Conservation (phyloP, 1,140 invertebrate species). For the Conus betulinus region DNA sequence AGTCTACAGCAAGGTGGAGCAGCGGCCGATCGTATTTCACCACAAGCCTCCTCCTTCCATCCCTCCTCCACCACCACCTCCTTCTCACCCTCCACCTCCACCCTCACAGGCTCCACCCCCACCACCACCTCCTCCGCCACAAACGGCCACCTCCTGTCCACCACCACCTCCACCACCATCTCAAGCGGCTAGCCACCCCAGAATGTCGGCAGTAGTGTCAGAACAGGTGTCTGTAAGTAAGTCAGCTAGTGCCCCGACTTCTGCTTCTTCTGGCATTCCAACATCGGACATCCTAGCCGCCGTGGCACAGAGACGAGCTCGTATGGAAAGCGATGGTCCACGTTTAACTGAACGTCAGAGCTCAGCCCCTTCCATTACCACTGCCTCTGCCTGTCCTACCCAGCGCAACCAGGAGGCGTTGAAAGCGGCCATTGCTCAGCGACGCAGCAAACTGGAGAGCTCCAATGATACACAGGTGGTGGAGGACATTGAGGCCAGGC, state of each 20-base stretch:
- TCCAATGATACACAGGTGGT: conserved; percentile 58
- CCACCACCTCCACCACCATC: conserved; percentile 49
- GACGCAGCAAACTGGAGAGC: conserved; percentile 57
- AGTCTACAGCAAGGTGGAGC: too few relatives aligned
- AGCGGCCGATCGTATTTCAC: neutral
- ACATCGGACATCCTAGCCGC: conserved; percentile 61
- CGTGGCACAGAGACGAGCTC: conserved; percentile 55
- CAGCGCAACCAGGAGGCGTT: conserved; percentile 63
- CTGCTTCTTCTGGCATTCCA: conserved; percentile 18
- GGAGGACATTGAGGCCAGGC: conserved; percentile 64
- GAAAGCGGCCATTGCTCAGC: conserved; percentile 65
- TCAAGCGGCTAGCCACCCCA: conserved; percentile 27
- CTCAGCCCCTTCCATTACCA: conserved; percentile 28
- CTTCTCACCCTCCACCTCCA: conserved; percentile 42
- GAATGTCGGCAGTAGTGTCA: neutral
- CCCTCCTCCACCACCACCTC: conserved; percentile 49
- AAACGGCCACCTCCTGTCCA: conserved; percentile 39
- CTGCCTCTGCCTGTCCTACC: neutral
- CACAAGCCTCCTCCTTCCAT: conserved; percentile 39
- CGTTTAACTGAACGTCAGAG: conserved; percentile 51
- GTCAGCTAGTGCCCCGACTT: neutral
- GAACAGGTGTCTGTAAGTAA: neutral
- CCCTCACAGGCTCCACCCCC: conserved; percentile 34
- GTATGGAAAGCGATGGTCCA: conserved; percentile 61
- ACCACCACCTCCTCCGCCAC: conserved; percentile 46